Conservation (phyloP, 2,113 vertebrate genomes). For the Bos indicus region DNA sequence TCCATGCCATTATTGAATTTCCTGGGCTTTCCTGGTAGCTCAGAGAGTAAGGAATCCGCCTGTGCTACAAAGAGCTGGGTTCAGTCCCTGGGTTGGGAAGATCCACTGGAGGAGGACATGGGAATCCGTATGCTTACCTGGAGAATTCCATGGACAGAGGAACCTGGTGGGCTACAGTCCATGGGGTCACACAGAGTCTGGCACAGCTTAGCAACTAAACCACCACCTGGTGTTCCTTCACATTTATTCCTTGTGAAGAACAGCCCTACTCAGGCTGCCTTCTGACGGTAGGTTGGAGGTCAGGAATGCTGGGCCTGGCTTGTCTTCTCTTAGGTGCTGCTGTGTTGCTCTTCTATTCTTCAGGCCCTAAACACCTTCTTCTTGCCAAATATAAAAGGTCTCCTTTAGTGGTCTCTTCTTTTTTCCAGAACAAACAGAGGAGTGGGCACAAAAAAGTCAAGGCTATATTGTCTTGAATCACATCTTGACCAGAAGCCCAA, state of each 20-base stretch:
- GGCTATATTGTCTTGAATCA: neutral
- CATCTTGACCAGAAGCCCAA: neutral
- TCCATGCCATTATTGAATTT: neutral
- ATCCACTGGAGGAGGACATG: neutral
- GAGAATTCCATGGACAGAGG: neutral
- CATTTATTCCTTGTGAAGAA: neutral
- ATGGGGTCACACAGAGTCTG: neutral
- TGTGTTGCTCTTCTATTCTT: neutral
- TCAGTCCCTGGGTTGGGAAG: neutral
- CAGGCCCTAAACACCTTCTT: neutral
- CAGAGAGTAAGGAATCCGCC: neutral
- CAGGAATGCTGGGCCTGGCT: neutral
- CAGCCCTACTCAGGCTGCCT: neutral
- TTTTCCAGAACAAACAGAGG: neutral
- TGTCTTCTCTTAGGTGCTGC: neutral
- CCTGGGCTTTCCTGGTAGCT: neutral
- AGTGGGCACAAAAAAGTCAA: neutral
- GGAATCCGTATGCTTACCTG: neutral
- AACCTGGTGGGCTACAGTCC: neutral
- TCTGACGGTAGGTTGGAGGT: neutral
- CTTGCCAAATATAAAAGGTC: neutral
- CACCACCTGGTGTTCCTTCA: neutral
- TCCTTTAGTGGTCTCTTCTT: neutral
- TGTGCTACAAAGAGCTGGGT: neutral
- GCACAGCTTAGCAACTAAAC: neutral